Percentiles rank a stretch among this genome's conserved stretches.
These are phyloP conservation scores for Drosophila carrolli DNA, from an alignment of 1,140 invertebrate species.

Conservation along the genomic window DNA sequence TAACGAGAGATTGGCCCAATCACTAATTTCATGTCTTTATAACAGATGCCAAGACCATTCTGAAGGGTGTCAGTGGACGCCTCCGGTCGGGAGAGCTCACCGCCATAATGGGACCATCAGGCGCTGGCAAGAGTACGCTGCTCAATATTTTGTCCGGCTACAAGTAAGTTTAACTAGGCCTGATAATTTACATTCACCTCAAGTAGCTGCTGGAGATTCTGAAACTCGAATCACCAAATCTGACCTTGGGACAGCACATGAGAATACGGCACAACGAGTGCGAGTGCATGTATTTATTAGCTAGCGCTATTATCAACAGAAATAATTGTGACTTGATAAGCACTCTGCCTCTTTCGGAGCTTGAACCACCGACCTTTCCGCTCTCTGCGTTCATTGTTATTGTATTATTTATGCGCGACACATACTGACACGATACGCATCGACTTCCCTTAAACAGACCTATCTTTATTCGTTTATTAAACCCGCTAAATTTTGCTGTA, in stretches of 20 bases:
- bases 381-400: conserved; percentile 19
- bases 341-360: conserved; percentile 7
- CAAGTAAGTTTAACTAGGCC: conserved; percentile 87
- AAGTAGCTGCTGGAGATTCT: not conserved
- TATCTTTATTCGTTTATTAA: conserved; percentile 59
- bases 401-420: conserved; percentile 39
- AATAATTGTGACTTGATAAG: conserved; percentile 44
- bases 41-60: conserved; percentile 91
- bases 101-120: conserved; percentile 97
- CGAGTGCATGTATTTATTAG: conserved; percentile 13
- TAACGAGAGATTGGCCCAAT: conserved; percentile 1
- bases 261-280: conserved; percentile 21
- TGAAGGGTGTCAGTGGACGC: conserved; percentile 93
- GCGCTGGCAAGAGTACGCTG: conserved; percentile 96
- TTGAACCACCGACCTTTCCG: conserved; percentile 41
- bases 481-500: conserved; percentile 29
- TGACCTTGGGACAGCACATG: conserved; percentile 33
- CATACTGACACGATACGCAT: not conserved
- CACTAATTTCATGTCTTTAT: conserved; percentile 51
- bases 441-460: conserved; percentile 10
- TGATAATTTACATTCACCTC: conserved; percentile 46
- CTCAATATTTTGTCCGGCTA: conserved; percentile 95
- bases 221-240: conserved; percentile 5
- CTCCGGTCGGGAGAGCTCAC: conserved; percentile 94
- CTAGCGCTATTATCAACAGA: conserved; percentile 38